Percentiles rank a stretch among this genome's conserved stretches.
These are phyloP conservation scores for Vulpes lagopus DNA, from an alignment of 2,113 vertebrate species.

Conservation along the genomic window DNA sequence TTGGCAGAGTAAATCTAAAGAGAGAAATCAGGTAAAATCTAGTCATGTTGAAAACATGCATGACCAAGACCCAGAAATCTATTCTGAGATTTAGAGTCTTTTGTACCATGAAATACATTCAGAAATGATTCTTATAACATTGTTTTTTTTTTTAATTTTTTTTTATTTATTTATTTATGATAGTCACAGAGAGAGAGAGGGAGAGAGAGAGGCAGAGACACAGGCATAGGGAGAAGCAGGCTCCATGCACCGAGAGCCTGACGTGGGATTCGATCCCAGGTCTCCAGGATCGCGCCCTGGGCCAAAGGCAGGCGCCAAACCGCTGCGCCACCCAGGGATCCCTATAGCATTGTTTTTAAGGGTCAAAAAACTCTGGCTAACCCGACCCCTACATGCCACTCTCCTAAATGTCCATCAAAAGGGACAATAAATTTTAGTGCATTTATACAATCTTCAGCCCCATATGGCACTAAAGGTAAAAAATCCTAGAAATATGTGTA, in stretches of 20 bases:
- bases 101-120: not conserved
- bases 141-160: too few species aligned
- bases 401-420: conserved; percentile 8
- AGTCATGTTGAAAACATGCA: not conserved
- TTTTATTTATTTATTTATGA: too few species aligned
- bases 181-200: too few species aligned
- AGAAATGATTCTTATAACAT: not conserved
- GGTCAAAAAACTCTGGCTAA: not conserved
- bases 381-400: too few species aligned
- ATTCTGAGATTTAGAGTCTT: not conserved
- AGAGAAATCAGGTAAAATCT: not conserved
- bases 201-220: too few species aligned
- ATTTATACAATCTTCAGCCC: not conserved
- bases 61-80: not conserved
- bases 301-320: too few species aligned
- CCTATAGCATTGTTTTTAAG: not conserved
- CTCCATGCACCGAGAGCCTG: too few species aligned
- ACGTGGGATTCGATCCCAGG: too few species aligned
- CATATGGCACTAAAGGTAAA: not conserved
- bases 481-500: not conserved
- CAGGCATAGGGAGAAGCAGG: too few species aligned
- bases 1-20: not conserved
- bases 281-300: too few species aligned
- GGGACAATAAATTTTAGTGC: not conserved
- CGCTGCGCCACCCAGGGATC: too few species aligned